Evolutionary conservation across 1,140 invertebrate species (phyloP).

Genomic region (Euglossa dilemma): DNA sequence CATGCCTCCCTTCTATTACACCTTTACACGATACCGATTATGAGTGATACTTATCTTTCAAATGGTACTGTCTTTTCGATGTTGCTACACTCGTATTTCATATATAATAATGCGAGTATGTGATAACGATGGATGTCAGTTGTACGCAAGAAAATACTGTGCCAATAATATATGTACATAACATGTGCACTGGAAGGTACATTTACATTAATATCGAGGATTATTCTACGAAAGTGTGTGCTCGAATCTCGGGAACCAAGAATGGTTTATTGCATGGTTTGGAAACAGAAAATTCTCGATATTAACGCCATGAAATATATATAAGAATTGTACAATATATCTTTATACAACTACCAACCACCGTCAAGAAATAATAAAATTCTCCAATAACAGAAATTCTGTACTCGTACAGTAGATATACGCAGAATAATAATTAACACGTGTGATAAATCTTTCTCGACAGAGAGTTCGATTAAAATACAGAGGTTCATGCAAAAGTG

Average conservation of each 20-base stretch:
- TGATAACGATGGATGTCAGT: background rate
- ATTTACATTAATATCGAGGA: background rate
- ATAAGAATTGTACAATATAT: background rate
- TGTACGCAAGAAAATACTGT: background rate
- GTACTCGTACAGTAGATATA: constrained; percentile 1
- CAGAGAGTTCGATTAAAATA: constrained; percentile 21
- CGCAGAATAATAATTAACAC: constrained; percentile 38
- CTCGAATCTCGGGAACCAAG: background rate
- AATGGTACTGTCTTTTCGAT: constrained; percentile 25
- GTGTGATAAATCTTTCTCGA: constrained; percentile 21
- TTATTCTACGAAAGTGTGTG: background rate
- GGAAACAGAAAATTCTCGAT: background rate
- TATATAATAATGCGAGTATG: background rate
- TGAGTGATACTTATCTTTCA: constrained; percentile 46
- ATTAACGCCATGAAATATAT: background rate
- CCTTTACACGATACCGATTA: constrained; percentile 45
- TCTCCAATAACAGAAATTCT: background rate
- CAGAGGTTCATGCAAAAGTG: constrained; percentile 75
- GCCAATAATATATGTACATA: background rate
- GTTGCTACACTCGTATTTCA: constrained; percentile 15
- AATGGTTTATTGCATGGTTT: background rate
- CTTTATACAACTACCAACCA: background rate
- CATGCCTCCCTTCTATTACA: constrained; percentile 50
- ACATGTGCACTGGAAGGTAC: background rate
- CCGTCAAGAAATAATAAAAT: background rate